Base-by-base conservation (phyloP, 2,113 vertebrate species). In the Enhydra lutris region DNA sequence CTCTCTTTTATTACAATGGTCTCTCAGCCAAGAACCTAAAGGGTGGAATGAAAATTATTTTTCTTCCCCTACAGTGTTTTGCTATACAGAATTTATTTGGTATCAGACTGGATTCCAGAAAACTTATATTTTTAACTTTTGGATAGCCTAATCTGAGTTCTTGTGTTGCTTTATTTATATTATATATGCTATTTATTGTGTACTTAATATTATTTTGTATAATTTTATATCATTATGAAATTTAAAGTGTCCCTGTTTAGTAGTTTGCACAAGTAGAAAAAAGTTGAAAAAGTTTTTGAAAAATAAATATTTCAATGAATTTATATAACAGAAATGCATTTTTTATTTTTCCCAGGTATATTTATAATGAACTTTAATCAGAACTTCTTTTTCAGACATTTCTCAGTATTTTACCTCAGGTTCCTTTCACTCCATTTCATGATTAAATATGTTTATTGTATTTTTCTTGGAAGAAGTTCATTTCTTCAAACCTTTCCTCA, bases 391-490 rank as follows among this genome's bases (percentile, higher is more conserved):
- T 13, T 39, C 45, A 42, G 18, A 34, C n/a, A 47, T 11, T 0
- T 0, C 14, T 89, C 71, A 71, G 21, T 78, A 45, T 86, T 1
- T 0, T 31, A 69, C 94, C 63, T 95, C 97, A 65, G 73, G 91
- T 87, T 87, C 52, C 47, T 93, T 79, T 67, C 20, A 18, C 47
- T 97, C 42, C 71, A 14, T 55, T 78, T 95, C 8, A 52, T 79
- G 26, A 50, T 86, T 69, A 71, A 57, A 34, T 74, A 57, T 80
- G 21, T 14, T 61, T 61, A 80, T 67, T 29, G 8, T 57, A 52
- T 89, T 95, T 96, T 95, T 94, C 76, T 45, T 92, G 36, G 4
- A 89, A 94, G 24, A 52, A 42, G 63, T 84, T 96, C 73, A 91
- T 67, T 61, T 95, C 52, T 89, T 94, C 59, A 96, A 95, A 80